These are phyloP conservation scores for Cephus pygmeus DNA, from an alignment of 2,888 invertebrate genomes.

Conservation along the genomic window DNA sequence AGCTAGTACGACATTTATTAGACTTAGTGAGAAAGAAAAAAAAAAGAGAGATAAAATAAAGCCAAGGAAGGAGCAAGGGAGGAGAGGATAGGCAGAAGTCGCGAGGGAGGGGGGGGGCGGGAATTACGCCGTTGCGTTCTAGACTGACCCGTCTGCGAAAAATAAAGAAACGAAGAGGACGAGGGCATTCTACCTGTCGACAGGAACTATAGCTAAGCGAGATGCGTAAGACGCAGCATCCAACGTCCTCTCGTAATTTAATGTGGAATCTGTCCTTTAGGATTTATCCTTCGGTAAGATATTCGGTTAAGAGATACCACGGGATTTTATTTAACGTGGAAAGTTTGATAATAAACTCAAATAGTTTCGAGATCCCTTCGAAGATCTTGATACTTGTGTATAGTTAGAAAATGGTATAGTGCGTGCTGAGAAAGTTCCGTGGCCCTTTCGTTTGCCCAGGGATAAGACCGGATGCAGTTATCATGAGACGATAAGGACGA, in stretches of 20 bases:
- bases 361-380: not conserved
- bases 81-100: not conserved
- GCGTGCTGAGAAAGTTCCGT: not conserved
- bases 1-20: not conserved
- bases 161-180: constrained; percentile 10
- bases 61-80: constrained; percentile 1
- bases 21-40: not conserved
- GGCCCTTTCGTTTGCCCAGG: constrained; percentile 38
- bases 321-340: not conserved
- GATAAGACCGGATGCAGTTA: constrained; percentile 57
- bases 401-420: not conserved
- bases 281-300: not conserved
- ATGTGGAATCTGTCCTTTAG: not conserved
- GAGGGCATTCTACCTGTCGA: constrained; percentile 9
- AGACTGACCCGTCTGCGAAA: constrained; percentile 12
- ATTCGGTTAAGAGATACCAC: not conserved
- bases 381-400: not conserved
- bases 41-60: not conserved
- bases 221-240: not conserved
- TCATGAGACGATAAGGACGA: constrained; percentile 40
- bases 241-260: not conserved
- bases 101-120: too few relatives aligned
- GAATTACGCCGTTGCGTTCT: constrained; percentile 29
- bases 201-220: not conserved
- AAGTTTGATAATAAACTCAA: not conserved